These are phyloP conservation scores for Salticus scenicus DNA, from an alignment of 2,888 invertebrate species.

Conservation along the genomic window DNA sequence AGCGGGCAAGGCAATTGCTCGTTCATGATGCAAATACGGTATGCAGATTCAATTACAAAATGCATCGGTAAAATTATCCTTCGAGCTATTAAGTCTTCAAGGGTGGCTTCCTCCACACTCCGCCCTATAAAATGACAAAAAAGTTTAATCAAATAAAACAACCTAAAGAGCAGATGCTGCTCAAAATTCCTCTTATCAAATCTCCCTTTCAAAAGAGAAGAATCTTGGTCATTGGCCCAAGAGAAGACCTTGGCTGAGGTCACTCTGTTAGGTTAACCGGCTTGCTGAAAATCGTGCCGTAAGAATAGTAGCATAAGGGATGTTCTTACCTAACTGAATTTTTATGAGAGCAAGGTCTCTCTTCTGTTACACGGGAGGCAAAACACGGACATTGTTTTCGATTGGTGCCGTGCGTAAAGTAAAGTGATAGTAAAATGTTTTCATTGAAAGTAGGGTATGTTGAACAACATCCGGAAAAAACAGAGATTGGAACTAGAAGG, in stretches of 20 bases:
- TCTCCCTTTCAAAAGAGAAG: background rate
- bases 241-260: constrained; percentile 38
- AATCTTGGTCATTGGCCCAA: constrained; percentile 52
- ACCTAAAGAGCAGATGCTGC: background rate
- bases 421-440: too few relatives aligned
- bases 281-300: constrained; percentile 9
- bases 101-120: background rate
- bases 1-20: background rate
- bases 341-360: background rate
- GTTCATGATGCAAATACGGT: background rate
- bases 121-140: background rate
- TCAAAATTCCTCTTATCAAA: constrained; percentile 11
- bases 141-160: background rate
- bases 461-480: too few relatives aligned
- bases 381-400: background rate
- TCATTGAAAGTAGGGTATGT: too few relatives aligned
- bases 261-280: constrained; percentile 27
- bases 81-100: background rate
- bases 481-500: too few relatives aligned
- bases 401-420: background rate
- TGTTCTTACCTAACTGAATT: background rate
- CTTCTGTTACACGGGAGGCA: background rate
- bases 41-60: constrained; percentile 2
- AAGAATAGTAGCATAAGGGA: background rate
- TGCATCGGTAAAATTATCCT: background rate